phyloP scores from a whole-genome alignment of 1,140 invertebrate species.

The Drosophila seguyi region DNA sequence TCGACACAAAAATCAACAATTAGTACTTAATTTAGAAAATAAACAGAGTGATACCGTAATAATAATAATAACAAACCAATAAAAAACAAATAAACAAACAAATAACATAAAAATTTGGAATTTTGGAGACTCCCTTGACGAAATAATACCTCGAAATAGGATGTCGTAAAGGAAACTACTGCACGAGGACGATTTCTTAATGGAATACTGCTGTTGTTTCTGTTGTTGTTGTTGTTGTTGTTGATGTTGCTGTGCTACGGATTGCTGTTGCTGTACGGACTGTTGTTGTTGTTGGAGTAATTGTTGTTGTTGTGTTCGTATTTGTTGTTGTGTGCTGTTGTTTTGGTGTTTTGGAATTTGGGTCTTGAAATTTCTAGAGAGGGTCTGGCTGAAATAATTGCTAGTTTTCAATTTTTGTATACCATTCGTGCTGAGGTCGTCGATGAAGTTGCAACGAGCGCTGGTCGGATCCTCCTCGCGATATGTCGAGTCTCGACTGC shows the following conservation, averaged over 20 bases:
- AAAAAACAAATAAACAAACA: conserved; percentile 9
- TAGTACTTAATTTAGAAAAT: conserved; percentile 24
- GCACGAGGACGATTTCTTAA: conserved; percentile 85
- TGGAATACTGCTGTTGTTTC: conserved; percentile 75
- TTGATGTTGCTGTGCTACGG: conserved; percentile 49
- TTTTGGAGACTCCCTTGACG: conserved; percentile 72
- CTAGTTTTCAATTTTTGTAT: conserved; percentile 63
- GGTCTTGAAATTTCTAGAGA: conserved; percentile 81
- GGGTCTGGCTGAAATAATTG: conserved; percentile 76
- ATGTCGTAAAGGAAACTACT: conserved; percentile 85
- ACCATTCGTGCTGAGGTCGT: conserved; percentile 70
- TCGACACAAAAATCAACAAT: conserved; percentile 1
- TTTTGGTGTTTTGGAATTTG: conserved; percentile 77
- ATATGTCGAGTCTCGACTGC: conserved; percentile 87
- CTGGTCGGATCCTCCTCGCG: conserved; percentile 77
- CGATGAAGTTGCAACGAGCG: conserved; percentile 43
- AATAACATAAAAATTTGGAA: conserved; percentile 50
- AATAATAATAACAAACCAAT: conserved; percentile 26
- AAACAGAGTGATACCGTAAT: conserved; percentile 2
- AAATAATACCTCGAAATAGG: conserved; percentile 85
- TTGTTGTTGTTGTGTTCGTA: conserved; percentile 68
- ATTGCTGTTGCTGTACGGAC: conserved; percentile 47
- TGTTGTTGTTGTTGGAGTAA: conserved; percentile 37
- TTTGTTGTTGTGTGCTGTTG: conserved; percentile 65
- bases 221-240: conserved; percentile 50